phyloP scores from a whole-genome alignment of 2,797 vertebrate genomes.

The Setipinna tenuifilis region DNA sequence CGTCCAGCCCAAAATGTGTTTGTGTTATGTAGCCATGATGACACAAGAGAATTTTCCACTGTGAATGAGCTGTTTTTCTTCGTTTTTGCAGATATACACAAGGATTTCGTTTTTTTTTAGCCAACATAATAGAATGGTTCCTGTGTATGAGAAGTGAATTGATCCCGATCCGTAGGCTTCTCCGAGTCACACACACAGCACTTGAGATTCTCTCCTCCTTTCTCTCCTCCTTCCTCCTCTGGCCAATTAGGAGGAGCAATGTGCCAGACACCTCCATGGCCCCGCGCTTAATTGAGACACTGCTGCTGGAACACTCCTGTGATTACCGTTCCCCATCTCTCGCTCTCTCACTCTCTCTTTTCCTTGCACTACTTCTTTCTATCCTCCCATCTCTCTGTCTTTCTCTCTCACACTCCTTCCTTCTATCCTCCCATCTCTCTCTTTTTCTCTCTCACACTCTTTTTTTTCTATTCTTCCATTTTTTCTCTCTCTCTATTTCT shows the following conservation, averaged over 20 bases:
- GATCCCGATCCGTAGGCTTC: background rate
- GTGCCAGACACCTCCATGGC: slow-evolving; percentile 35
- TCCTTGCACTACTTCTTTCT: background rate
- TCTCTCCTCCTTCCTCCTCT: slow-evolving; percentile 29
- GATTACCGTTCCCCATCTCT: slow-evolving; percentile 37
- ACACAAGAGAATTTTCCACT: background rate
- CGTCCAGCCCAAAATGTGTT: background rate
- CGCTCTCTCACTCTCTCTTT: slow-evolving; percentile 21
- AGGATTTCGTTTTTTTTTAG: background rate
- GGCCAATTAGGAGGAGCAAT: slow-evolving; percentile 35
- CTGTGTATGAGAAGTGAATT: background rate
- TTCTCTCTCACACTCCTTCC: too few species aligned
- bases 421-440: too few species aligned
- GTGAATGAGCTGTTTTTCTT: background rate
- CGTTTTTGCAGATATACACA: background rate
- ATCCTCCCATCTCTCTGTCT: background rate
- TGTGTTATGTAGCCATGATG: background rate
- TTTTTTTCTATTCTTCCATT: background rate
- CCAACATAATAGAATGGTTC: background rate
- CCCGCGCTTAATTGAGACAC: slow-evolving; percentile 43
- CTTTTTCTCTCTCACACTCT: background rate
- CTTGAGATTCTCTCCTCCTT: too few species aligned
- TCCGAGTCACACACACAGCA: background rate
- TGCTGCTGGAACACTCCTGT: slow-evolving; percentile 32
- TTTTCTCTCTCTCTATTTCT: background rate